Conservation (phyloP, 1,140 invertebrate species). For the Episyrphus balteatus region DNA sequence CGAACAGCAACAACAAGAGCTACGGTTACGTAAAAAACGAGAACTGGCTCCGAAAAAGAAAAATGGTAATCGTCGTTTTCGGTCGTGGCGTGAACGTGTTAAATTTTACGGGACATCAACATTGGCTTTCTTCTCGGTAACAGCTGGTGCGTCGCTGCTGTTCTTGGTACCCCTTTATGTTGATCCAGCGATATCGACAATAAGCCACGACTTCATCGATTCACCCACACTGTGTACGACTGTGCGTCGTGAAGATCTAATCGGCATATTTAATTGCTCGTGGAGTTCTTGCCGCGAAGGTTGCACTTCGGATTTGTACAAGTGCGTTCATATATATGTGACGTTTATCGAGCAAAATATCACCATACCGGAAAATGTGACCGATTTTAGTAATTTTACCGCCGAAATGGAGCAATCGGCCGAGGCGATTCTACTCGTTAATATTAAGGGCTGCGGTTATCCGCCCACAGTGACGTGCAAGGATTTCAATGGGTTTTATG, state of each 20-base stretch:
- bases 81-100: constrained; percentile 61
- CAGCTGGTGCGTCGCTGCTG: constrained; percentile 67
- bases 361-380: constrained; percentile 34
- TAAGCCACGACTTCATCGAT: constrained; percentile 71
- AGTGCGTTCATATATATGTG: constrained; percentile 76
- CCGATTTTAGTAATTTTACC: constrained; percentile 30
- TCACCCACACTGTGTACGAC: constrained; percentile 68
- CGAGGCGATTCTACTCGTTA: constrained; percentile 60
- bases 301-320: constrained; percentile 76
- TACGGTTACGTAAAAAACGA: constrained; percentile 56
- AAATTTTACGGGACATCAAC: constrained; percentile 69
- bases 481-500: constrained; percentile 67
- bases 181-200: constrained; percentile 74
- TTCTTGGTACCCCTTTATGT: constrained; percentile 83
- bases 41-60: constrained; percentile 47
- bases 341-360: constrained; percentile 44
- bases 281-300: constrained; percentile 81
- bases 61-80: constrained; percentile 45
- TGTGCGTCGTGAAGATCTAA: constrained; percentile 58
- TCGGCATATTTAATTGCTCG: constrained; percentile 70
- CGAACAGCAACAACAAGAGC: constrained; percentile 56
- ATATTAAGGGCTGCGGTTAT: constrained; percentile 82
- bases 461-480: constrained; percentile 73
- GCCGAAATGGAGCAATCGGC: constrained; percentile 36
- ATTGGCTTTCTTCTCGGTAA: constrained; percentile 63